Conservation (phyloP, 2,113 vertebrate genomes). For the Loxodonta africana region DNA sequence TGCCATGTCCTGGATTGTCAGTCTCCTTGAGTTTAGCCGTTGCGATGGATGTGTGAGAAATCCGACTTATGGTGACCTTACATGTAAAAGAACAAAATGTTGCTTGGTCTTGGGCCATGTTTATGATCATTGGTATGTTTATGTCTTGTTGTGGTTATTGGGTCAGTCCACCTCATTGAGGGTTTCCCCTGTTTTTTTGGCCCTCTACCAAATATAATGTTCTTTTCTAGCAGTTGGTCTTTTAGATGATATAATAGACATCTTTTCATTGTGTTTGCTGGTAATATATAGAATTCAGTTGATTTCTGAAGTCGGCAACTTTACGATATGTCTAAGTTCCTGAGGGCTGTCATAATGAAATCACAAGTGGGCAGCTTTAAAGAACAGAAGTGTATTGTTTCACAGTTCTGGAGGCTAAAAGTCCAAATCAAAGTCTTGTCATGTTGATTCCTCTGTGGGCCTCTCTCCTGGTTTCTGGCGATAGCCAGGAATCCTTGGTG, state of each 20-base stretch:
- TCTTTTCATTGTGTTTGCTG: neutral
- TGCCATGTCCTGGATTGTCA: fast-evolving
- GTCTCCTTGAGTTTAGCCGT: fast-evolving
- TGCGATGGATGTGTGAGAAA: no score
- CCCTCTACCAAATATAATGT: no score
- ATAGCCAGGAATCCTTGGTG: neutral
- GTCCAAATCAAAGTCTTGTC: neutral
- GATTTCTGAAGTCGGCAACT: neutral
- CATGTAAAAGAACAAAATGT: no score
- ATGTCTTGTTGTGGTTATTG: no score
- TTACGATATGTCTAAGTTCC: neutral
- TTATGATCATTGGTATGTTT: no score
- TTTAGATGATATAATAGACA: no score
- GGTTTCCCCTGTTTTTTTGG: no score
- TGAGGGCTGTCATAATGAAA: neutral
- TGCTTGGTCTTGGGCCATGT: no score
- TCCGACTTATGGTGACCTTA: no score
- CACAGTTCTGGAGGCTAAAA: neutral
- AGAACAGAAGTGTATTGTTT: neutral
- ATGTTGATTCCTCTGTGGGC: neutral
- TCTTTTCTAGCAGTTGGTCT: no score
- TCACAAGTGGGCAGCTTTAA: neutral
- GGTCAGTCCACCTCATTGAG: no score
- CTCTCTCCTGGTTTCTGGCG: neutral
- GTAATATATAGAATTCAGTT: neutral